These are phyloP conservation scores for Natator depressus DNA, from an alignment of 2,113 vertebrate species.

Conservation along the genomic window DNA sequence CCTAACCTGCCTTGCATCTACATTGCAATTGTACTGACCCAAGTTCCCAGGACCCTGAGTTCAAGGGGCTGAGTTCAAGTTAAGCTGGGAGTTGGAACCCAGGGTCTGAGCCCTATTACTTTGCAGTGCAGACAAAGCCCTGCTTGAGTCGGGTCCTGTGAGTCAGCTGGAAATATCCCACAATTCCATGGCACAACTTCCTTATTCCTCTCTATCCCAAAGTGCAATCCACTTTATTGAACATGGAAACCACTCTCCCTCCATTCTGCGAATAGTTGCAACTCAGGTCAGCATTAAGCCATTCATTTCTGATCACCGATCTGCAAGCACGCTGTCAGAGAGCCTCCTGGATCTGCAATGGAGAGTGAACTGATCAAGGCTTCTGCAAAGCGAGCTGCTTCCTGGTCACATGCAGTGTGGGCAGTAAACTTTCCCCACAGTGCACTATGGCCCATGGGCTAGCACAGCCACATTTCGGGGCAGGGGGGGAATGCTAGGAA, in stretches of 20 bases:
- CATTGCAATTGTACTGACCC: not conserved
- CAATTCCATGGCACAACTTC: not conserved
- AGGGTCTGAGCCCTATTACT: not conserved
- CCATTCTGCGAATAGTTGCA: not conserved
- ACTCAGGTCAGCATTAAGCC: not conserved
- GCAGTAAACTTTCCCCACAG: not conserved
- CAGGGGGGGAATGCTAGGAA: too few species aligned
- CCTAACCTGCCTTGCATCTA: not conserved
- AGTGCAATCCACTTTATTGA: not conserved
- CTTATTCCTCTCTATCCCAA: not conserved
- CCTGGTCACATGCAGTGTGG: not conserved
- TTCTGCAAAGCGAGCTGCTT: not conserved
- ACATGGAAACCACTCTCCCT: not conserved
- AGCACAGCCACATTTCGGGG: not conserved
- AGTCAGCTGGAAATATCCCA: not conserved
- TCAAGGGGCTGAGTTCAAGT: not conserved
- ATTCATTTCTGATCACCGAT: not conserved
- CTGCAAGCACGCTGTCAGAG: not conserved
- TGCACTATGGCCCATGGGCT: not conserved
- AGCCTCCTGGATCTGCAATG: not conserved
- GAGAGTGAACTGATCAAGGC: not conserved
- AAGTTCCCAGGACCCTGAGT: too few species aligned
- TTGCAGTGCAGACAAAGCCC: not conserved
- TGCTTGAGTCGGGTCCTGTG: not conserved
- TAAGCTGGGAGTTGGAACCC: not conserved